Evolutionary conservation across 2,113 vertebrate genomes (phyloP).

Genomic region (Willisornis vidua): DNA sequence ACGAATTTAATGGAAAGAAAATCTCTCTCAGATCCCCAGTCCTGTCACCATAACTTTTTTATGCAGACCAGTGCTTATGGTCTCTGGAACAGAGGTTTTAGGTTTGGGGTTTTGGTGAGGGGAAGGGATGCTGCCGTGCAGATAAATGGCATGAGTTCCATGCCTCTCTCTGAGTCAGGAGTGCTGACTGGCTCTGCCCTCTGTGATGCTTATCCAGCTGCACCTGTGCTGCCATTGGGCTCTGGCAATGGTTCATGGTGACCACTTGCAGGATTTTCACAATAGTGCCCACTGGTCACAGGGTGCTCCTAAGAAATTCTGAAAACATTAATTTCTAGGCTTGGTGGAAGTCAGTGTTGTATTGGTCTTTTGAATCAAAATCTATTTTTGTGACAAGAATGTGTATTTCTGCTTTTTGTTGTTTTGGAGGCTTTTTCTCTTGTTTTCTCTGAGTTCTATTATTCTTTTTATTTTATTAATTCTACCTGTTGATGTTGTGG

Average conservation of each 20-base stretch:
- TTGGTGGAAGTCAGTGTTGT: background rate
- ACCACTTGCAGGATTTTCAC: background rate
- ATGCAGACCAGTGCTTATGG: background rate
- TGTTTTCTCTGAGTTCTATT: background rate
- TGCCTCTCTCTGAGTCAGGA: background rate
- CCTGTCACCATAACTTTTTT: background rate
- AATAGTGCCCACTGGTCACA: background rate
- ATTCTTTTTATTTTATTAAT: background rate
- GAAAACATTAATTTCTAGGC: background rate
- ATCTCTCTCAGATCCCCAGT: background rate
- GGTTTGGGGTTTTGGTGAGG: background rate
- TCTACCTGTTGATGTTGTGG: background rate
- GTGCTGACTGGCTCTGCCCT: background rate
- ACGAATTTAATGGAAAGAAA: background rate
- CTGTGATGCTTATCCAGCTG: background rate
- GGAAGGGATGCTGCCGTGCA: accelerated
- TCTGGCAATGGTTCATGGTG: background rate
- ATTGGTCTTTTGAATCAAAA: background rate
- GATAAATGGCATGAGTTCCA: background rate
- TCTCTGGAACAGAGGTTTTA: background rate
- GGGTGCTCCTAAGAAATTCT: background rate
- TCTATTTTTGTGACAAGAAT: background rate
- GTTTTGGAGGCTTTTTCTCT: background rate
- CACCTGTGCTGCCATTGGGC: background rate
- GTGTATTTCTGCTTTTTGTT: background rate